Conservation (phyloP, 2,113 vertebrate species). For the Hypanus sabinus region DNA sequence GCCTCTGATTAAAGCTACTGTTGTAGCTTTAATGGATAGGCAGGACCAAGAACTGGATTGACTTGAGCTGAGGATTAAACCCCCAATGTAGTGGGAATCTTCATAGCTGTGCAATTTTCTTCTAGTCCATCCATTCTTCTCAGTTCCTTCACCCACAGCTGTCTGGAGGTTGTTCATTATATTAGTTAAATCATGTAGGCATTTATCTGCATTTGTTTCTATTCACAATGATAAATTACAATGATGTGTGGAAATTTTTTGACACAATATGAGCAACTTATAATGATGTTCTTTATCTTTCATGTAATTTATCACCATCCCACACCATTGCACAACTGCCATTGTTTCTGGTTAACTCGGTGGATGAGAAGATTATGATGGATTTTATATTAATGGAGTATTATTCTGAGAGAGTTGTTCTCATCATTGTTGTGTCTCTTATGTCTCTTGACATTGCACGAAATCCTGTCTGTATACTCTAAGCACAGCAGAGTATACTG, state of each 20-base stretch:
- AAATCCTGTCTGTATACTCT: background rate
- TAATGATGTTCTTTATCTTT: background rate
- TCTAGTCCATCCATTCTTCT: background rate
- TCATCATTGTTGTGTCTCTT: background rate
- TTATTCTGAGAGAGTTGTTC: background rate
- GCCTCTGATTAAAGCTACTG: background rate
- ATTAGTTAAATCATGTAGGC: background rate
- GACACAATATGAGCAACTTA: background rate
- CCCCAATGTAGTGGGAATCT: background rate
- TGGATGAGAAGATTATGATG: background rate
- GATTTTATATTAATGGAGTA: background rate
- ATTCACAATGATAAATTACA: background rate
- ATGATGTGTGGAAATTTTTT: background rate
- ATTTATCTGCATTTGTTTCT: background rate
- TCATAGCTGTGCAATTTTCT: background rate
- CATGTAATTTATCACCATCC: background rate
- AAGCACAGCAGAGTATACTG: background rate
- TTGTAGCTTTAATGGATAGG: background rate
- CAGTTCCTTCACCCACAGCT: background rate
- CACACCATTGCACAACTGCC: background rate
- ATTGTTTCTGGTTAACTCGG: background rate
- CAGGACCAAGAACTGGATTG: background rate
- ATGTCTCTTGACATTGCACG: background rate
- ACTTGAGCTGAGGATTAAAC: background rate
- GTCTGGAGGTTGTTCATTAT: background rate